Evolutionary conservation across 2,888 invertebrate species (phyloP).

Genomic region (Phymatocera aterrima): DNA sequence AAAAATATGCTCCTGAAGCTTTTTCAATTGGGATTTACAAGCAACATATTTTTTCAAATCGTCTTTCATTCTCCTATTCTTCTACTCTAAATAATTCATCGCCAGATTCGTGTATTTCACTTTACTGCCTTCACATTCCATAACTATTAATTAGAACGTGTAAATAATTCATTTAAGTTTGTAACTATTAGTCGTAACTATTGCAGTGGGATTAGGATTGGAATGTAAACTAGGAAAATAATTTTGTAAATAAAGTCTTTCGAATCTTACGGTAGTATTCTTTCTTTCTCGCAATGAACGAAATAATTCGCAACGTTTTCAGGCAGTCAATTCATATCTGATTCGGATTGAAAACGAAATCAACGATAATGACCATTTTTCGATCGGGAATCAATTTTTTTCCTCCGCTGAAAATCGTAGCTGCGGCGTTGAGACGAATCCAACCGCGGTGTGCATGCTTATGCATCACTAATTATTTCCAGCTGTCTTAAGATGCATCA

Average conservation of each 20-base stretch:
- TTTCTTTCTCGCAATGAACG: background rate
- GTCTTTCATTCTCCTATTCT: background rate
- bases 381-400: too few relatives aligned
- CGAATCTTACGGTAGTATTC: background rate
- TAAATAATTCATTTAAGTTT: slow-evolving; percentile 39
- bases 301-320: background rate
- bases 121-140: background rate
- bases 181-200: background rate
- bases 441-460: too few relatives aligned
- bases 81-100: background rate
- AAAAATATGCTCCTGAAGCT: too few relatives aligned
- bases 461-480: too few relatives aligned
- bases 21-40: too few relatives aligned
- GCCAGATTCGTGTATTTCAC: background rate
- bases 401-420: too few relatives aligned
- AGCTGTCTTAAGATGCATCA: too few relatives aligned
- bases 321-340: too few relatives aligned
- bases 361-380: too few relatives aligned
- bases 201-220: background rate
- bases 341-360: too few relatives aligned
- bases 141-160: slow-evolving; percentile 16
- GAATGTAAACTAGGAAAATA: background rate
- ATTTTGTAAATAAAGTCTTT: slow-evolving; percentile 10
- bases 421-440: too few relatives aligned
- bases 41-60: too few relatives aligned